phyloP scores from a whole-genome alignment of 2,113 vertebrate species.

The Peromyscus polionotus region DNA sequence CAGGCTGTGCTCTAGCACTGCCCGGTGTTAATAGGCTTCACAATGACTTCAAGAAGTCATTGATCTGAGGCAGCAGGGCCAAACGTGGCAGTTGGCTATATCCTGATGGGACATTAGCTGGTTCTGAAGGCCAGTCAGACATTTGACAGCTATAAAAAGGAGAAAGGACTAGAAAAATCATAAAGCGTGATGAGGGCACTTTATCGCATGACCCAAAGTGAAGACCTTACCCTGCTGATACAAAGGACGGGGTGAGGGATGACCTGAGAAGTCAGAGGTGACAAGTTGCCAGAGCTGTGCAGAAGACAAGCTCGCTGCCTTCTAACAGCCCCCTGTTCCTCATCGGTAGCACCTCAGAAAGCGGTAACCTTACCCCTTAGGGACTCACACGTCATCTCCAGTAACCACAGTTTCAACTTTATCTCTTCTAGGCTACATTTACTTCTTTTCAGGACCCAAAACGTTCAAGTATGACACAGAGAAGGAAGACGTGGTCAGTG shows the following conservation, averaged over 20 bases:
- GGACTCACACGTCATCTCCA: not conserved
- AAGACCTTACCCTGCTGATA: not conserved
- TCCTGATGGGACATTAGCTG: not conserved
- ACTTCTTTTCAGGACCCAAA: slow-evolving; percentile 84
- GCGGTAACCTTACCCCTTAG: not conserved
- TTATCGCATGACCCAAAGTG: not conserved
- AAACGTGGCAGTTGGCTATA: not conserved
- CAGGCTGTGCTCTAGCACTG: not conserved
- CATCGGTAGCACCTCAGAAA: not conserved
- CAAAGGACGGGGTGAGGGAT: not conserved
- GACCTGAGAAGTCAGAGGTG: no score
- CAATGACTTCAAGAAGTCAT: not conserved
- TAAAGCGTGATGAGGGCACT: not conserved
- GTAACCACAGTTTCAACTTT: slow-evolving; percentile 61
- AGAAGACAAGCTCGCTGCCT: not conserved
- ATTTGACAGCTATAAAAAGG: not conserved
- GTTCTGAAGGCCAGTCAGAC: not conserved
- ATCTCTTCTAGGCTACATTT: slow-evolving; percentile 83
- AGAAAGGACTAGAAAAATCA: not conserved
- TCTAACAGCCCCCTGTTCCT: not conserved
- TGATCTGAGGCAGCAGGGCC: not conserved
- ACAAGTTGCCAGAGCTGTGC: not conserved
- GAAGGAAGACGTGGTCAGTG: slow-evolving; percentile 81
- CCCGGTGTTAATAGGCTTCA: not conserved
- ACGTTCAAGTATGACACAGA: slow-evolving; percentile 80